These are phyloP conservation scores for Thripadectes ignobilis DNA, from an alignment of 2,797 vertebrate species.

Conservation along the genomic window DNA sequence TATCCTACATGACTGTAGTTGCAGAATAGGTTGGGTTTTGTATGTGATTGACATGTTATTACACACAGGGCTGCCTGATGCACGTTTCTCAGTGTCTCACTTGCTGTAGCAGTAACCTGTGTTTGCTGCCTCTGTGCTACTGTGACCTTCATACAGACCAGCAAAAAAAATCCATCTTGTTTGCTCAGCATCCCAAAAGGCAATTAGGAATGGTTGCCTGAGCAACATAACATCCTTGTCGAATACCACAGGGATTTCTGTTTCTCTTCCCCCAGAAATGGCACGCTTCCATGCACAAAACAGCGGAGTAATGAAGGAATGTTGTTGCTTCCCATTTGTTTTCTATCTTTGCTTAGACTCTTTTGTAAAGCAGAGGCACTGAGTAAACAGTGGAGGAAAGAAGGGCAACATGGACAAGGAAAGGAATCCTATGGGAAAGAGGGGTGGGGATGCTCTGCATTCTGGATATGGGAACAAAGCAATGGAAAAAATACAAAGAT, in stretches of 20 bases:
- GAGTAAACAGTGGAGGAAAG: background rate
- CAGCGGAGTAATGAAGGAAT: background rate
- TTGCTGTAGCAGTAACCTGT: conserved; percentile 5
- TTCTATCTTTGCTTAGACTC: background rate
- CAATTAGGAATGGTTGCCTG: conserved; percentile 69
- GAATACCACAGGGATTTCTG: conserved; percentile 50
- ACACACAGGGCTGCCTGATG: background rate
- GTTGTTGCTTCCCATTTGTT: background rate
- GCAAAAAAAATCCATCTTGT: conserved; percentile 2
- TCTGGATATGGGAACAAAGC: background rate
- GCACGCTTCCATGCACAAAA: background rate
- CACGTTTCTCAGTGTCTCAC: background rate
- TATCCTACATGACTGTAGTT: background rate
- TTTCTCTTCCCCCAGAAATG: background rate
- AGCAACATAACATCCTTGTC: conserved; percentile 67
- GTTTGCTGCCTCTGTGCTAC: background rate
- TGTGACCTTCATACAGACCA: conserved; percentile 62
- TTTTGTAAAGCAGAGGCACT: background rate
- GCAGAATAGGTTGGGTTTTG: background rate
- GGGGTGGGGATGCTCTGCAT: background rate
- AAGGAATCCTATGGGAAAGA: background rate
- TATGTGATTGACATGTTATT: conserved; percentile 3
- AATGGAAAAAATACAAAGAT: background rate
- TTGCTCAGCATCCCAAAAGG: conserved; percentile 62
- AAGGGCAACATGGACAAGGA: background rate